These are phyloP conservation scores for Pogonus chalceus DNA, from an alignment of 1,140 invertebrate genomes.

Conservation along the genomic window DNA sequence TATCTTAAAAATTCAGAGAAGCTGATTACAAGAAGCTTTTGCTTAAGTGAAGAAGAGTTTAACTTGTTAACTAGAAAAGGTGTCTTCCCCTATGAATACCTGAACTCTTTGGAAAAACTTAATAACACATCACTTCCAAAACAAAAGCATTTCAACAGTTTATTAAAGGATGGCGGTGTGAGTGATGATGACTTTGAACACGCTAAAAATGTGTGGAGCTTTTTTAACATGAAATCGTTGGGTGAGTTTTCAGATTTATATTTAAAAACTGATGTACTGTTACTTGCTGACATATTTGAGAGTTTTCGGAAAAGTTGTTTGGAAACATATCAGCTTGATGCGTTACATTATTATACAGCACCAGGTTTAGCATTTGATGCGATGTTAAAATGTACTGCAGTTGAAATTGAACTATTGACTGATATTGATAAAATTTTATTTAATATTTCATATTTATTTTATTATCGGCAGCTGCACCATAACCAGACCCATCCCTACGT, in stretches of 20 bases:
- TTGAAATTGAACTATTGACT: constrained; percentile 36
- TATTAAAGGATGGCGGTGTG: constrained; percentile 25
- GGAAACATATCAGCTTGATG: constrained; percentile 22
- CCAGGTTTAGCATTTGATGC: constrained; percentile 33
- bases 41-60: constrained; percentile 15
- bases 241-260: constrained; percentile 34
- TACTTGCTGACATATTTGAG: constrained; percentile 32
- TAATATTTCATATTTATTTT: no score
- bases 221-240: constrained; percentile 30
- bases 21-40: constrained; percentile 13
- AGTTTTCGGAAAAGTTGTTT: constrained; percentile 24
- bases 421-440: constrained; percentile 37
- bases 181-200: constrained; percentile 30
- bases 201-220: constrained; percentile 30
- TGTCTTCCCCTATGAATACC: constrained; percentile 25
- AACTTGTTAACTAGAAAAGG: constrained; percentile 19
- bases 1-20: constrained; percentile 12
- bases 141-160: constrained; percentile 30
- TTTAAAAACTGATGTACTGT: constrained; percentile 33
- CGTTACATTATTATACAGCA: constrained; percentile 26
- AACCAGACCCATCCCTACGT: no score
- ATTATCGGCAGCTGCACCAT: no score
- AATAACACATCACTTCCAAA: constrained; percentile 25
- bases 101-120: constrained; percentile 23
- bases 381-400: constrained; percentile 28